These are phyloP conservation scores for Catonia carolina DNA, from an alignment of 2,888 invertebrate genomes.

Conservation along the genomic window DNA sequence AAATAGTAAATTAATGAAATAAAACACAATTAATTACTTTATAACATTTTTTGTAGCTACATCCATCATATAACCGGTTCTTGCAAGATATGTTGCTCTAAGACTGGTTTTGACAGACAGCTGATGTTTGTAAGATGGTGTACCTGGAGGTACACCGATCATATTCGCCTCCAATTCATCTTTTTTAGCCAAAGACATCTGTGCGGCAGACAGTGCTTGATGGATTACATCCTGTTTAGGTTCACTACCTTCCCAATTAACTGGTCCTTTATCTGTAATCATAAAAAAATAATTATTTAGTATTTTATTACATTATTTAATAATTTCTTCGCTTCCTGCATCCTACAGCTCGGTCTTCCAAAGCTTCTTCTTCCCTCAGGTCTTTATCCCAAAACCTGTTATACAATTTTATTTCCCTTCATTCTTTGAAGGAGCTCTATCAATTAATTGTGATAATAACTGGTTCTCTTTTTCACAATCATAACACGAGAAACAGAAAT, in stretches of 20 bases:
- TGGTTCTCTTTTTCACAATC: no score
- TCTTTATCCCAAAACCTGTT: no score
- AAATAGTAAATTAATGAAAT: no score
- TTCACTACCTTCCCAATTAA: constrained; percentile 25
- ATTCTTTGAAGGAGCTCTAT: no score
- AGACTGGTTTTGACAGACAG: constrained; percentile 57
- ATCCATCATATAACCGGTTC: constrained; percentile 60
- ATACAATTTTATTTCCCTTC: no score
- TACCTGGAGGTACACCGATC: constrained; percentile 26
- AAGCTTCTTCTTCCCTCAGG: no score
- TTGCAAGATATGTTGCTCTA: constrained; percentile 55
- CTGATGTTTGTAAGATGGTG: constrained; percentile 52
- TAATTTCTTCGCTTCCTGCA: neutral
- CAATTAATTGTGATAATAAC: no score
- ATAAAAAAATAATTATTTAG: neutral
- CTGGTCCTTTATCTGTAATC: constrained; percentile 24
- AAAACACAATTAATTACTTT: no score
- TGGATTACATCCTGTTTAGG: constrained; percentile 44
- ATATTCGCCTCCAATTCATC: constrained; percentile 48
- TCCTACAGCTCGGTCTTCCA: no score
- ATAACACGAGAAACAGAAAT: no score
- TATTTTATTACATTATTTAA: neutral
- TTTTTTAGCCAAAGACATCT: constrained; percentile 50
- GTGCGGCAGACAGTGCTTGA: constrained; percentile 51
- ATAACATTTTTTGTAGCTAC: constrained; percentile 56